Conservation (phyloP, 2,888 invertebrate species). For the Tiphia femorata region DNA sequence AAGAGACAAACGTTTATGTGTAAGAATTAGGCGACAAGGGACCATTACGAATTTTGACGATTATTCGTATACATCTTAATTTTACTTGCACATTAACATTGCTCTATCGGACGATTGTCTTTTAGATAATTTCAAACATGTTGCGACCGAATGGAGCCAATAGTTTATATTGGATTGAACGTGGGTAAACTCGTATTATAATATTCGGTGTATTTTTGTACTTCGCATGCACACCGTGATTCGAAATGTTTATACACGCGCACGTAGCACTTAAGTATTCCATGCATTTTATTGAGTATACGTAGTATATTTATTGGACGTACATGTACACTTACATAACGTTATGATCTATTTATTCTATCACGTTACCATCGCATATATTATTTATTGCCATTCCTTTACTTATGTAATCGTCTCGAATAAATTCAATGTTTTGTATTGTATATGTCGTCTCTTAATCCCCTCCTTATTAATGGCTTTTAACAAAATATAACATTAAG, state of each 20-base stretch:
- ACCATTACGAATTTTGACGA: conserved; percentile 21
- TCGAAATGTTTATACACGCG: conserved; percentile 25
- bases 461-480: background rate
- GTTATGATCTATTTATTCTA: conserved; percentile 60
- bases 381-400: conserved; percentile 63
- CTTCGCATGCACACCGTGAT: conserved; percentile 31
- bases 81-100: conserved; percentile 6
- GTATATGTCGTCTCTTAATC: background rate
- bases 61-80: conserved; percentile 14
- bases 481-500: background rate
- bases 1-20: background rate
- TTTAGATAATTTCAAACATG: background rate
- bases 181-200: conserved; percentile 33
- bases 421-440: conserved; percentile 58
- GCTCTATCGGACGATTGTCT: background rate
- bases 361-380: conserved; percentile 65
- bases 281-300: conserved; percentile 48
- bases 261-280: conserved; percentile 27
- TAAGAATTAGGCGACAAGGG: conserved; percentile 16
- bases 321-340: conserved; percentile 47
- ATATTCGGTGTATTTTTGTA: conserved; percentile 43
- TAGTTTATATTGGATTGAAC: conserved; percentile 27
- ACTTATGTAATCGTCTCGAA: conserved; percentile 58
- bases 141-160: conserved; percentile 17
- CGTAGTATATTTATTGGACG: conserved; percentile 57